Percentiles rank a stretch among this genome's conserved stretches.
Conservation (phyloP, 2,888 invertebrate genomes). For the Watsonalla cultraria region DNA sequence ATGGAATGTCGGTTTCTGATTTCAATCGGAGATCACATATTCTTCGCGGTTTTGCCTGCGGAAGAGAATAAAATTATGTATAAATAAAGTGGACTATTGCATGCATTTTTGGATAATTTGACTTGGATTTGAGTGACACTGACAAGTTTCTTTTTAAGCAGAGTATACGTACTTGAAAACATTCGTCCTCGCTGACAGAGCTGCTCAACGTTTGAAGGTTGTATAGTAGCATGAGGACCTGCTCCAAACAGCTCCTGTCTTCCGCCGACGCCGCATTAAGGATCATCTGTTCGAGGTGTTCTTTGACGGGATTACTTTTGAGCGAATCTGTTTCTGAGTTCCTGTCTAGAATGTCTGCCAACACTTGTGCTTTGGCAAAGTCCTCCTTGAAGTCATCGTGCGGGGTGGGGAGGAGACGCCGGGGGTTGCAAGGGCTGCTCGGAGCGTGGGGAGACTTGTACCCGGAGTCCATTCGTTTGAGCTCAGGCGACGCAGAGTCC, state of each 20-base stretch:
- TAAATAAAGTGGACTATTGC: neutral
- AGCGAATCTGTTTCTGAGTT: slow-evolving; percentile 67
- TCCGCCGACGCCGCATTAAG: slow-evolving; percentile 72
- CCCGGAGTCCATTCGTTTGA: slow-evolving; percentile 76
- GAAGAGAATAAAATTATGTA: slow-evolving; percentile 19
- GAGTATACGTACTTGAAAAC: slow-evolving; percentile 62
- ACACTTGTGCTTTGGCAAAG: slow-evolving; percentile 69
- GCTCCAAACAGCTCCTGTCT: slow-evolving; percentile 81
- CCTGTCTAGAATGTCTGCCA: slow-evolving; percentile 65
- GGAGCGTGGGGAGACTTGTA: slow-evolving; percentile 71
- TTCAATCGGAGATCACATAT: slow-evolving; percentile 63
- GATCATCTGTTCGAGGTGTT: slow-evolving; percentile 73
- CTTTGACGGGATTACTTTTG: slow-evolving; percentile 69
- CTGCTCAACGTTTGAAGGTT: slow-evolving; percentile 78
- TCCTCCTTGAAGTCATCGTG: slow-evolving; percentile 73
- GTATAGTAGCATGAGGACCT: slow-evolving; percentile 80
- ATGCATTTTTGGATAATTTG: slow-evolving; percentile 4
- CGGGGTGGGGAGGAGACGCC: slow-evolving; percentile 53
- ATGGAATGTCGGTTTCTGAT: slow-evolving; percentile 58
- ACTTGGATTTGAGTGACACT: slow-evolving; percentile 5
- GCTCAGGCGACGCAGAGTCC: slow-evolving; percentile 74
- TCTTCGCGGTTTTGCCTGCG: slow-evolving; percentile 66
- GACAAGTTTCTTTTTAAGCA: slow-evolving; percentile 3
- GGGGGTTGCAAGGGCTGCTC: slow-evolving; percentile 66
- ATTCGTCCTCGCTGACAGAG: slow-evolving; percentile 77